A percentile compares a stretch with the other conserved stretches of the same genome.
These are phyloP conservation scores for Zaprionus obscuricornis DNA, from an alignment of 2,888 invertebrate genomes.

Conservation along the genomic window DNA sequence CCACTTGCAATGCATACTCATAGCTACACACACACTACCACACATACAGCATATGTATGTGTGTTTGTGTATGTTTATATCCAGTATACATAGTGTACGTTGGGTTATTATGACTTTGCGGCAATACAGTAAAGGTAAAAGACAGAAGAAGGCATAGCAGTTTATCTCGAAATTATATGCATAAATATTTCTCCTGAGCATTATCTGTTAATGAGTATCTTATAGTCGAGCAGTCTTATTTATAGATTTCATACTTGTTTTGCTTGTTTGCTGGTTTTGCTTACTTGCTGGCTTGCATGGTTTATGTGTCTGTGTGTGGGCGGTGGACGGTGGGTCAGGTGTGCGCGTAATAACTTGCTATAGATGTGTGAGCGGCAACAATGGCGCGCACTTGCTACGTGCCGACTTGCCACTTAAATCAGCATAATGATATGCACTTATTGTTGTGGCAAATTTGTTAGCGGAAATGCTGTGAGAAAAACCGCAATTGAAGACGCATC, in stretches of 20 bases:
- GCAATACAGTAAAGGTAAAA: too few relatives aligned
- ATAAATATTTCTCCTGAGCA: too few relatives aligned
- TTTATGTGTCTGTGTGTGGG: constrained; percentile 10
- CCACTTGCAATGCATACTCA: constrained; percentile 73
- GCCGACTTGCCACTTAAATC: constrained; percentile 70
- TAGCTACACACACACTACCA: constrained; percentile 36
- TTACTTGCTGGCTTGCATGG: too few relatives aligned
- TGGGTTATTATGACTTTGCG: background rate
- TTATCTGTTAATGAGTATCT: too few relatives aligned
- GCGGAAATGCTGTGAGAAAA: constrained; percentile 70
- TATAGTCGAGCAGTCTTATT: too few relatives aligned
- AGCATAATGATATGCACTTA: constrained; percentile 76
- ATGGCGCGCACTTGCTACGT: constrained; percentile 37
- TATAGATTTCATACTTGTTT: too few relatives aligned
- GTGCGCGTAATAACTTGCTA: constrained; percentile 70
- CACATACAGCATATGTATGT: constrained; percentile 2
- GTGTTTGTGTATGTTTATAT: background rate
- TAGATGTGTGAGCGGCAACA: constrained; percentile 42
- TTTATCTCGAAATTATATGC: too few relatives aligned
- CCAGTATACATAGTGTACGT: background rate
- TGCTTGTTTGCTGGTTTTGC: too few relatives aligned
- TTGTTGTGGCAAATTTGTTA: constrained; percentile 77
- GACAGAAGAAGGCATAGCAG: too few relatives aligned
- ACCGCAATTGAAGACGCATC: constrained; percentile 41
- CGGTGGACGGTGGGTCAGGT: constrained; percentile 58